Conservation (phyloP, 1,140 invertebrate species). For the Meloidogyne floridensis region DNA sequence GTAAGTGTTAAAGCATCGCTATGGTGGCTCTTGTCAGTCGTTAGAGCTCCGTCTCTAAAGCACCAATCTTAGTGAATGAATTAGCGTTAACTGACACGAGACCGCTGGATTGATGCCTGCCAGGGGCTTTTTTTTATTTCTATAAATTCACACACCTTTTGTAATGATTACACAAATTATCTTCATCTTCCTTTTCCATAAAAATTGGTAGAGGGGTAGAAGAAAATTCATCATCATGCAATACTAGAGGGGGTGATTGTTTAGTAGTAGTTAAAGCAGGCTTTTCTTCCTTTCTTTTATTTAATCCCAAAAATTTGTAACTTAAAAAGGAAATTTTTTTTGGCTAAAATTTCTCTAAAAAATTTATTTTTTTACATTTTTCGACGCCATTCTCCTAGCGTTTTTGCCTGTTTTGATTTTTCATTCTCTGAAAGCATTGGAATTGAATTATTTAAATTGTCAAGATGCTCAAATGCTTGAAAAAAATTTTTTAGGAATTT, state of each 20-base stretch:
- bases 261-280: neutral
- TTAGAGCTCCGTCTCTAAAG: no score
- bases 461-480: neutral
- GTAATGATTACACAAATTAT: neutral
- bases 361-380: neutral
- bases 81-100: no score
- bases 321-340: neutral
- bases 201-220: neutral
- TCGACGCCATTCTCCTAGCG: neutral
- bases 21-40: no score
- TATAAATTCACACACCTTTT: neutral
- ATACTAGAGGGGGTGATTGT: neutral
- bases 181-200: neutral
- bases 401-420: conserved; percentile 3
- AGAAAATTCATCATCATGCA: neutral
- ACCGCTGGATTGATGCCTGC: no score
- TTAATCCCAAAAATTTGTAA: neutral
- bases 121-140: no score
- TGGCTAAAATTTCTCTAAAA: neutral
- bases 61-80: no score
- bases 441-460: neutral
- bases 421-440: neutral
- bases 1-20: no score
- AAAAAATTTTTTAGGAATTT: neutral
- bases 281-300: neutral